Percentiles rank a stretch among this genome's conserved stretches.
These are phyloP conservation scores for Candoia aspera DNA, from an alignment of 2,113 vertebrate genomes.

Conservation along the genomic window DNA sequence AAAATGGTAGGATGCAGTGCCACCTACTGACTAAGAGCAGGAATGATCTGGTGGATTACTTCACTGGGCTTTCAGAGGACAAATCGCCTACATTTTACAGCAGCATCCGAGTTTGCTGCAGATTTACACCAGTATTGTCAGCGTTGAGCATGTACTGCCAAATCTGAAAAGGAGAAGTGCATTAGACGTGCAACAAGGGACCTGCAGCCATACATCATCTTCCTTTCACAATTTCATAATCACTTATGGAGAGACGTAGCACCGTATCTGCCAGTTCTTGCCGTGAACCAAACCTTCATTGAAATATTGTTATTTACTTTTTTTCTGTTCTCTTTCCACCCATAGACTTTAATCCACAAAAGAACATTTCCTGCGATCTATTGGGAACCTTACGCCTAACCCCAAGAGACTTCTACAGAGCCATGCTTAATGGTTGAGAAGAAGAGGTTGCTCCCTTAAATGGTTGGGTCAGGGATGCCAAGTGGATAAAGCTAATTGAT, in stretches of 20 bases:
- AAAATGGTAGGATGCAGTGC: constrained; percentile 10
- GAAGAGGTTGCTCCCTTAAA: neutral
- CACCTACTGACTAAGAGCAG: neutral
- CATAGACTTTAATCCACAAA: neutral
- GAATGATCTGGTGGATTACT: neutral
- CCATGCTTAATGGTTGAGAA: neutral
- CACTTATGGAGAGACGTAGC: neutral
- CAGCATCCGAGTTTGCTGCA: neutral
- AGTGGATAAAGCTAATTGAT: neutral
- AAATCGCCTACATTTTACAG: neutral
- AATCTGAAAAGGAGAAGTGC: neutral
- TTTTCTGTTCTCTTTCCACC: neutral
- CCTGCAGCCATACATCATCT: no score
- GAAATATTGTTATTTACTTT: neutral
- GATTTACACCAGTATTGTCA: neutral
- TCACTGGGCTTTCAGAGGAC: neutral
- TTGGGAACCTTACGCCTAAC: neutral
- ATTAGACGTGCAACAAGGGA: neutral
- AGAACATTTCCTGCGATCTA: neutral
- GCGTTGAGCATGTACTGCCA: no score
- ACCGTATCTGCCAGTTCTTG: neutral
- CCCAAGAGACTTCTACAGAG: neutral
- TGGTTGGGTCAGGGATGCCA: neutral
- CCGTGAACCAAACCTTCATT: neutral
- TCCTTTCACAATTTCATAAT: neutral